Evolutionary conservation across 2,797 vertebrate genomes (phyloP).

Genomic region (Yasuhikotakia modesta): DNA sequence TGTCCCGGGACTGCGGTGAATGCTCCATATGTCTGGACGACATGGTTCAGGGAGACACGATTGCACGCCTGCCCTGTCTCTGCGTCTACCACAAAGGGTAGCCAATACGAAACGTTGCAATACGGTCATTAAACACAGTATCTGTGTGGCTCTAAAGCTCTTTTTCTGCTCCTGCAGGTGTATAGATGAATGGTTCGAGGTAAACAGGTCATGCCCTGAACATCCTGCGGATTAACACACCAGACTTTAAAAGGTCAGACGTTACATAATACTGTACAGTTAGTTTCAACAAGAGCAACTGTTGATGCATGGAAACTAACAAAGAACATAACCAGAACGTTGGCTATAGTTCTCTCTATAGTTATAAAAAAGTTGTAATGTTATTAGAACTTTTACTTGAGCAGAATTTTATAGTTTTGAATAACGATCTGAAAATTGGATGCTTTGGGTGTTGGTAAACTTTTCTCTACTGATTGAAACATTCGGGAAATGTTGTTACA

Average conservation of each 20-base stretch:
- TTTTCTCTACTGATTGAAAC: too few relatives aligned
- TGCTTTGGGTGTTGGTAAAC: too few relatives aligned
- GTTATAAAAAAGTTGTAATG: too few relatives aligned
- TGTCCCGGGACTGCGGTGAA: conserved; percentile 94
- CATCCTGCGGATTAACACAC: conserved; percentile 87
- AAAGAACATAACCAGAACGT: too few relatives aligned
- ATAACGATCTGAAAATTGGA: too few relatives aligned
- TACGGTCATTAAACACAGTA: neutral
- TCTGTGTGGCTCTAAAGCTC: neutral
- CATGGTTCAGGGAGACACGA: conserved; percentile 93
- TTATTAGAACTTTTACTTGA: too few relatives aligned
- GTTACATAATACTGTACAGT: neutral
- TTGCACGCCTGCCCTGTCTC: conserved; percentile 95
- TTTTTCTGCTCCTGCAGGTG: conserved; percentile 77
- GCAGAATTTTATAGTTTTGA: too few relatives aligned
- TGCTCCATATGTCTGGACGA: conserved; percentile 97
- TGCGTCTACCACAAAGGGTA: conserved; percentile 98
- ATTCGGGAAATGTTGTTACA: too few relatives aligned
- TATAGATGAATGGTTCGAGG: conserved; percentile 98
- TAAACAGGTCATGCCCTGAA: conserved; percentile 96
- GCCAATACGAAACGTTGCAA: conserved; percentile 21
- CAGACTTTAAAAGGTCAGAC: neutral
- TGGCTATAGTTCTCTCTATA: too few relatives aligned
- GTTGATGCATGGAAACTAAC: too few relatives aligned
- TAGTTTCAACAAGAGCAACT: too few relatives aligned